Base-by-base conservation (phyloP, 2,113 vertebrate species). In the Dinomys branickii region DNA sequence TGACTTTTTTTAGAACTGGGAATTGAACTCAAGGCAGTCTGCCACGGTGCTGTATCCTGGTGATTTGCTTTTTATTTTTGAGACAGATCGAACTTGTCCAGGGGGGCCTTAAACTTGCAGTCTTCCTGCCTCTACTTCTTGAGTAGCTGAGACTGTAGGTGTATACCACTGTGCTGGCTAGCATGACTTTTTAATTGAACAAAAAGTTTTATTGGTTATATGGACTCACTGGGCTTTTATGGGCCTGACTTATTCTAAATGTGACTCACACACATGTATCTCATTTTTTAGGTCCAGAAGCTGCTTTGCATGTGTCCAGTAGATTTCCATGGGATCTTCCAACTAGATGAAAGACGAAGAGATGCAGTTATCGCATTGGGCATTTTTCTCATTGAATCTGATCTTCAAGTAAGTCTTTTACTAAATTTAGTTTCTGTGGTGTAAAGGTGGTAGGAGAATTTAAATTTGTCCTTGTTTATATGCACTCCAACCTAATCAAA, bases 291-390 rank as follows among this genome's bases (percentile, higher is more conserved):
- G 99, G 99, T 99, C 50, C 99, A 99, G 84, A 99, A 99, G 94
- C 98, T 99, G 50, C 99, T 99, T 95, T 99, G 99, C 96, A 99
- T 99, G 99, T 99, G 99, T 98, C 99, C 99, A 33, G 99, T 99
- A 90, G 99, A 99, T 98, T 99, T 99, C 67, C 99, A 99, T 4
- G 99, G 99, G 14, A 98, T 99, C 91, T 99, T 99, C 97, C 99
- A 99, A 77, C 98, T 99, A 61, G 99, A 99, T 96, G 99, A 99
- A 91, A 99, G 99, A 12, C 99, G 99, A 93, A 99, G 99, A 98
- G 99, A 99, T 97, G 99, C 99, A 10, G 99, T 99, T 17, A 99
- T 99, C 50, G 99, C 99, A 0, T 91, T 99, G 93, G 99, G 99
- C 80, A 99, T 99, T 98, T 99, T 99, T 97, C 98, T 99, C 17